Base-by-base conservation (phyloP, 2,113 vertebrate species). In the Rhynchomys soricoides region DNA sequence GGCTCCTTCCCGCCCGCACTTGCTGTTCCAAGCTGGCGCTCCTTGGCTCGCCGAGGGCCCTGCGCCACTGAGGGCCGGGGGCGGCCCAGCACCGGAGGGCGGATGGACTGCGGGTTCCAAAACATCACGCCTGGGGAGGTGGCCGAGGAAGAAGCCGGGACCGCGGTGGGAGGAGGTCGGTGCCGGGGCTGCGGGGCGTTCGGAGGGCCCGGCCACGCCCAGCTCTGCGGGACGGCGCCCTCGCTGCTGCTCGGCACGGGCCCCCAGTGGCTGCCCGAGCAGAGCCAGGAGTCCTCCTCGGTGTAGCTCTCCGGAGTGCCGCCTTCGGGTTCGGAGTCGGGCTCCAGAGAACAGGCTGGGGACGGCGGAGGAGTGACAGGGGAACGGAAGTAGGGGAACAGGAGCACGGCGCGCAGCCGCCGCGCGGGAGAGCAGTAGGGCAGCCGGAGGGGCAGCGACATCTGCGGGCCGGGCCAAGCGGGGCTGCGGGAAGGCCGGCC, bases 361-460 rank as follows among this genome's bases (percentile, higher is more conserved):
- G 89, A 86, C 17, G 81, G 85, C 57, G 79, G 95, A 81, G 96
- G 92, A 81, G 87, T 73, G 90, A 62, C 95, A 17, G 11, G 74
- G 31, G 43, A n/a, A 17, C 15, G 29, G 86, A 66, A 13, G 45
- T 1, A 16, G 29, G 81, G n/a, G 48, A 93, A 40, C 74, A 22
- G 4, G 52, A 74, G 48, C 37, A 77, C 40, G 3, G 86, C 37
- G 52, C 64, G 89, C 66, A 48, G 19, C 70, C 5, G 57, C 73
- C 50, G 37, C 26, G 62, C 91, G 0, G 43, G 73, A 55, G 40
- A 66, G 64, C 97, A 17, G 48, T 34, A 11, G 45, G 89, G 89
- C 78, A 93, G 78, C 85, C 95, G 3, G 90, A 86, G 95, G 88
- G 97, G 96, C 95, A 97, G 97, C 96, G 96, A 95, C 95, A 68